Conservation (phyloP, 1,140 invertebrate species). For the Drosophila punjabiensis region DNA sequence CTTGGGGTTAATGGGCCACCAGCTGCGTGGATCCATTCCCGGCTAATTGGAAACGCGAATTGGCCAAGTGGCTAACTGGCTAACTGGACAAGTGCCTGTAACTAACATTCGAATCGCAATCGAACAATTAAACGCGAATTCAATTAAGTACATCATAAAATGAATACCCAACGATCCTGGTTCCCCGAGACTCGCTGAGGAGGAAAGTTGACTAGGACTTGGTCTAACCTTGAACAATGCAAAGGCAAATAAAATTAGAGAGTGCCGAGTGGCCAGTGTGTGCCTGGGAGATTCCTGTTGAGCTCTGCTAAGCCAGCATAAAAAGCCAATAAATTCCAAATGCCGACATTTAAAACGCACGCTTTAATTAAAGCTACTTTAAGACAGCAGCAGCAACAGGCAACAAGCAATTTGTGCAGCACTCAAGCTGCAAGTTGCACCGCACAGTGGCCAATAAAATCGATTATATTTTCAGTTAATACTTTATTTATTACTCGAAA, state of each 20-base stretch:
- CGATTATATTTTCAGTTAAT: slow-evolving; percentile 12
- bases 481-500: not conserved
- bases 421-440: slow-evolving; percentile 31
- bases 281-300: slow-evolving; percentile 16
- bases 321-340: slow-evolving; percentile 72
- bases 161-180: slow-evolving; percentile 14
- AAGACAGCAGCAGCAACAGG: slow-evolving; percentile 29
- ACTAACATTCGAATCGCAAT: slow-evolving; percentile 32
- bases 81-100: slow-evolving; percentile 25
- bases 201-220: slow-evolving; percentile 18
- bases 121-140: slow-evolving; percentile 48
- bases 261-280: slow-evolving; percentile 10
- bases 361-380: slow-evolving; percentile 76
- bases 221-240: slow-evolving; percentile 48
- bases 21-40: slow-evolving; percentile 43
- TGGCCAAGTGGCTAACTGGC: slow-evolving; percentile 32
- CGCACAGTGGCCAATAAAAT: slow-evolving; percentile 12
- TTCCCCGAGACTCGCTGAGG: not conserved
- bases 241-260: slow-evolving; percentile 55
- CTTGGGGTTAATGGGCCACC: slow-evolving; percentile 40
- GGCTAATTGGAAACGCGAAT: slow-evolving; percentile 55
- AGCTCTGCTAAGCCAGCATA: slow-evolving; percentile 34
- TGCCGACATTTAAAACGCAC: slow-evolving; percentile 74
- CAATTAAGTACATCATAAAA: slow-evolving; percentile 36
- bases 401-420: slow-evolving; percentile 49